These are phyloP conservation scores for Centruroides sculpturatus DNA, from an alignment of 1,140 invertebrate species.

Conservation along the genomic window DNA sequence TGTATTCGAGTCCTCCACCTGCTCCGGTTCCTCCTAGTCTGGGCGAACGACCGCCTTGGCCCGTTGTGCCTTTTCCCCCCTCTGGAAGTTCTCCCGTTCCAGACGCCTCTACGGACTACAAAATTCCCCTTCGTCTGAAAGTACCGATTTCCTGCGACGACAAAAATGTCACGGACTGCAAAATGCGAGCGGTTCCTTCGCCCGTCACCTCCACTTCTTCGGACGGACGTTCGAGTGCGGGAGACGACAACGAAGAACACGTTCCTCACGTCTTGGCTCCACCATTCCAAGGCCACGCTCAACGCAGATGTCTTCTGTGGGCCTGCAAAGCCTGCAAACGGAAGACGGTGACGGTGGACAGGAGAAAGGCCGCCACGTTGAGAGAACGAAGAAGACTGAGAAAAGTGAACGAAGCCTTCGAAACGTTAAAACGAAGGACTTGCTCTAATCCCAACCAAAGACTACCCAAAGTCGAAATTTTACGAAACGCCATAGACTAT, in stretches of 20 bases:
- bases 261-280: slow-evolving; percentile 32
- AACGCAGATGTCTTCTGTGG: slow-evolving; percentile 66
- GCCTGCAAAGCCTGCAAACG: slow-evolving; percentile 92
- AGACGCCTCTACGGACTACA: too few species aligned
- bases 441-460: slow-evolving; percentile 88
- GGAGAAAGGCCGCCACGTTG: slow-evolving; percentile 90
- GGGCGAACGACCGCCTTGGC: too few species aligned
- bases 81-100: too few species aligned
- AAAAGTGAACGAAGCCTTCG: slow-evolving; percentile 98
- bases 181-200: too few species aligned
- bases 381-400: slow-evolving; percentile 76
- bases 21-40: too few species aligned
- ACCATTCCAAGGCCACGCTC: slow-evolving; percentile 23
- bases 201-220: too few species aligned
- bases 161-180: too few species aligned
- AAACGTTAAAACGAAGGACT: slow-evolving; percentile 78
- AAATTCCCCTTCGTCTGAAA: too few species aligned
- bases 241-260: slow-evolving; percentile 21
- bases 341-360: slow-evolving; percentile 83
- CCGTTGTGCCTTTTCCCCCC: too few species aligned
- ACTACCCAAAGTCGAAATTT: slow-evolving; percentile 91
- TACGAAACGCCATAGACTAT: slow-evolving; percentile 93
- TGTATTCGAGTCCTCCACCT: too few species aligned
- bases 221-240: neutral
- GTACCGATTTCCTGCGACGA: too few species aligned